Conservation (phyloP, 2,113 vertebrate species). For the Circaetus gallicus region DNA sequence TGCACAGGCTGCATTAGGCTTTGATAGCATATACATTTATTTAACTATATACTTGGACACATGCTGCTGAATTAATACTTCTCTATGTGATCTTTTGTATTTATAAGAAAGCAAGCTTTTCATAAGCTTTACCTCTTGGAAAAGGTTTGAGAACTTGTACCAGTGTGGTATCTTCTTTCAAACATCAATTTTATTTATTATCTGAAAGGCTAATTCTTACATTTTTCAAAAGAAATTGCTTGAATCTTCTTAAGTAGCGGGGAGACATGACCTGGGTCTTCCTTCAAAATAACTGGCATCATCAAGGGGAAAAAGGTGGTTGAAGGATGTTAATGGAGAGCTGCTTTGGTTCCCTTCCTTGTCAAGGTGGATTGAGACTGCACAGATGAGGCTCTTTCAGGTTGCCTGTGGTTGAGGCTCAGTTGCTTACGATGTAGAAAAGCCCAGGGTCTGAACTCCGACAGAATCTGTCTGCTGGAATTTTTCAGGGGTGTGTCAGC, state of each 20-base stretch:
- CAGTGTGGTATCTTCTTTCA: not conserved
- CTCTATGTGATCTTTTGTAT: not conserved
- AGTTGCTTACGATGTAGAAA: not conserved
- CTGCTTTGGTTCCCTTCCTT: not conserved
- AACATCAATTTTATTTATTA: not conserved
- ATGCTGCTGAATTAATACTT: not conserved
- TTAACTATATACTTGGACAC: not conserved
- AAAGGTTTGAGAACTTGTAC: not conserved
- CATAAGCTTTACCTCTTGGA: not conserved
- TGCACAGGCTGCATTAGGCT: not conserved
- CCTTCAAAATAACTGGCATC: not conserved
- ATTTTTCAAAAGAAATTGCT: not conserved
- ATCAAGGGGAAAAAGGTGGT: not conserved
- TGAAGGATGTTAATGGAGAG: not conserved
- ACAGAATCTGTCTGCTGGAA: not conserved
- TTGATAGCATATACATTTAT: not conserved
- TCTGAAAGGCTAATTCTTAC: not conserved
- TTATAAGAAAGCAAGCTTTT: not conserved
- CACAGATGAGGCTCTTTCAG: not conserved
- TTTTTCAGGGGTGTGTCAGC: not conserved
- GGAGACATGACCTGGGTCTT: not conserved
- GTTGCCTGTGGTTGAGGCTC: not conserved
- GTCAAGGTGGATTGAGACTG: not conserved
- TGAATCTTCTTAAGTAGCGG: not conserved
- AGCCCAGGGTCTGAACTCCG: not conserved